Evolutionary conservation across 2,888 invertebrate genomes (phyloP).

Genomic region (Athalia rosae): DNA sequence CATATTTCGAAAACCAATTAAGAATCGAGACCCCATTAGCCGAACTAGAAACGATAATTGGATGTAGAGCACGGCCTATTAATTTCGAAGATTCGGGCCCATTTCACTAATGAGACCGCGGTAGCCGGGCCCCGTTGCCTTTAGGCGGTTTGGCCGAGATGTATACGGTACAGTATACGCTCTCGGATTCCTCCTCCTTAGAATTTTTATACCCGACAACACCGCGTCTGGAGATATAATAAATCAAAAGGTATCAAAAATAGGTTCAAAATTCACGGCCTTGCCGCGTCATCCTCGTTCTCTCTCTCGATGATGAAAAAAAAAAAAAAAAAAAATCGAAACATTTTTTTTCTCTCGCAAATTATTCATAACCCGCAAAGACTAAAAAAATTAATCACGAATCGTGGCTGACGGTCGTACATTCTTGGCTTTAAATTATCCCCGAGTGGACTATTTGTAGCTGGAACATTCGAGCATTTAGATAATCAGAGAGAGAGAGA

Average conservation of each 20-base stretch:
- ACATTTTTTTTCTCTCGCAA: too few relatives aligned
- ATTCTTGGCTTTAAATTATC: too few relatives aligned
- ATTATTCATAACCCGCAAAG: too few relatives aligned
- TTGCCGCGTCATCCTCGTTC: too few relatives aligned
- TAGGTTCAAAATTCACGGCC: neutral
- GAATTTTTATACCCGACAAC: constrained; percentile 5
- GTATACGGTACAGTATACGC: constrained; percentile 4
- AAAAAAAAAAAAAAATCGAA: too few relatives aligned
- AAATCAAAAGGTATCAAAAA: neutral
- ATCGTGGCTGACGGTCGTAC: too few relatives aligned
- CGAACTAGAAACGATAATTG: constrained; percentile 59
- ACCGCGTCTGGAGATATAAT: neutral
- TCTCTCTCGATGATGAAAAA: too few relatives aligned
- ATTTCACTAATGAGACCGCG: constrained; percentile 59
- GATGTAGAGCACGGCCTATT: constrained; percentile 57
- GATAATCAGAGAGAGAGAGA: too few relatives aligned
- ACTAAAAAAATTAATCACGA: too few relatives aligned
- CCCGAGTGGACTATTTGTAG: too few relatives aligned
- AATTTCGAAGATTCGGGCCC: constrained; percentile 57
- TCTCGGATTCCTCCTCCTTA: constrained; percentile 7
- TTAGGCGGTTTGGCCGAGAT: constrained; percentile 28
- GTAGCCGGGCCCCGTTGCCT: constrained; percentile 27
- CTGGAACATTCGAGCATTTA: too few relatives aligned
- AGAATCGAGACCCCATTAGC: constrained; percentile 56
- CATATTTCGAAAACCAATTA: constrained; percentile 59